These are phyloP conservation scores for Hystrix cristata DNA, from an alignment of 2,113 vertebrate genomes.

Conservation along the genomic window DNA sequence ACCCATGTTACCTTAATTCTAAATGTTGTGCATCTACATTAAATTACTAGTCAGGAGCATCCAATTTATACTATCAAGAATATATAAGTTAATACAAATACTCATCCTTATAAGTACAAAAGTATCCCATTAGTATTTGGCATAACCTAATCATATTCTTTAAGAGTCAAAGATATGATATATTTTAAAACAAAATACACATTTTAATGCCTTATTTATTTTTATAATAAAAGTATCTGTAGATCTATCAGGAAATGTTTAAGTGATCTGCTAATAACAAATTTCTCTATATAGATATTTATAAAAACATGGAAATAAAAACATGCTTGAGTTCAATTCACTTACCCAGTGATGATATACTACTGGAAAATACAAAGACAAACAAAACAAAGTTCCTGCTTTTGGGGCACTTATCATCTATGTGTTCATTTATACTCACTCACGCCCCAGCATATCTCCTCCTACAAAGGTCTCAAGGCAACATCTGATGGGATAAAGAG, in stretches of 20 bases:
- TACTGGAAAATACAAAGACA: neutral
- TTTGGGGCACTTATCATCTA: neutral
- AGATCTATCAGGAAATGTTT: neutral
- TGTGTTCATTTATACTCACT: neutral
- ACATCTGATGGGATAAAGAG: neutral
- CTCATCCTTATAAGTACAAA: slow-evolving; percentile 17
- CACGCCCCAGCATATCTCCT: neutral
- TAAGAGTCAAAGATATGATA: slow-evolving; percentile 37
- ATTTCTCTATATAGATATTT: neutral
- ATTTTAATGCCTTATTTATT: slow-evolving; percentile 1
- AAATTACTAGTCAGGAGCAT: neutral
- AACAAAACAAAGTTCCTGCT: neutral
- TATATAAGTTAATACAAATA: slow-evolving; percentile 33
- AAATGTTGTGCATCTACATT: neutral
- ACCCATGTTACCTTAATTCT: neutral
- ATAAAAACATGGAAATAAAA: neutral
- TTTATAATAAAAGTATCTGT: slow-evolving; percentile 31
- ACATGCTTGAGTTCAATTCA: neutral
- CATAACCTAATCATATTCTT: neutral
- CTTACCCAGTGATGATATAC: neutral
- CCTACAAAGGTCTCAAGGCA: neutral
- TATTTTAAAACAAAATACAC: slow-evolving; percentile 8
- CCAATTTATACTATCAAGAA: neutral
- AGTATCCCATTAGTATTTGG: neutral
- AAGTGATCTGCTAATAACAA: neutral